These are phyloP conservation scores for Rhabdomys dilectus DNA, from an alignment of 2,113 vertebrate species.

Conservation along the genomic window DNA sequence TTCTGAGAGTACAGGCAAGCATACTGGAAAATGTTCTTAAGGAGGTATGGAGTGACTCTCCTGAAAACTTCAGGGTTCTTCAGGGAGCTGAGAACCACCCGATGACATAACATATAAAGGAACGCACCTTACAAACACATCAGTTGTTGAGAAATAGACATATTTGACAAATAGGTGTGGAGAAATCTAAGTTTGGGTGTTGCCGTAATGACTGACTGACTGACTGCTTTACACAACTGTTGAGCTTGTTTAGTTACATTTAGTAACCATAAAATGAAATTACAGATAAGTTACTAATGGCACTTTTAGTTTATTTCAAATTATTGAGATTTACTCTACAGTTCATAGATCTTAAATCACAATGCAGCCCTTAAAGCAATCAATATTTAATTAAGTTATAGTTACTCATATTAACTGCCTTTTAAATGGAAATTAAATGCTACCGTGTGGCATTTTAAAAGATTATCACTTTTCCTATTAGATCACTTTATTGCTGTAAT, in stretches of 20 bases:
- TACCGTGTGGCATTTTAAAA: slow-evolving; percentile 77
- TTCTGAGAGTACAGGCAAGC: neutral
- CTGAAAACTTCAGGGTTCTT: slow-evolving; percentile 42
- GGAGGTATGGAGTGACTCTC: slow-evolving; percentile 56
- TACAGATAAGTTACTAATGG: slow-evolving; percentile 80
- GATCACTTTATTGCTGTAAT: slow-evolving; percentile 71
- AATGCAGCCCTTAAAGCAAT: slow-evolving; percentile 80
- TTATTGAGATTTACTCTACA: slow-evolving; percentile 74
- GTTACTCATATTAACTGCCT: slow-evolving; percentile 81
- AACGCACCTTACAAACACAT: neutral
- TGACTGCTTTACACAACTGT: slow-evolving; percentile 77
- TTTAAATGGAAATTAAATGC: slow-evolving; percentile 83
- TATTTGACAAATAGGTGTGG: neutral
- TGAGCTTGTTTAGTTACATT: slow-evolving; percentile 79
- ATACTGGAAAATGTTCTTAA: neutral
- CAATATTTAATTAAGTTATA: slow-evolving; percentile 87
- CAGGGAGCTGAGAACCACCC: slow-evolving; percentile 52
- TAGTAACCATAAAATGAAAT: slow-evolving; percentile 83
- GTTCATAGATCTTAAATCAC: slow-evolving; percentile 82
- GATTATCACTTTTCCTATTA: slow-evolving; percentile 80
- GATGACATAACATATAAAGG: neutral
- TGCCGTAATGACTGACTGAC: slow-evolving; percentile 64
- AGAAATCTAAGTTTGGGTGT: slow-evolving; percentile 54
- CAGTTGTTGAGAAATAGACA: neutral
- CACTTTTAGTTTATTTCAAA: slow-evolving; percentile 84